A percentile compares a stretch with the other conserved stretches of the same genome.
phyloP scores from a whole-genome alignment of 2,888 invertebrate species.

The Drosophila yooni region DNA sequence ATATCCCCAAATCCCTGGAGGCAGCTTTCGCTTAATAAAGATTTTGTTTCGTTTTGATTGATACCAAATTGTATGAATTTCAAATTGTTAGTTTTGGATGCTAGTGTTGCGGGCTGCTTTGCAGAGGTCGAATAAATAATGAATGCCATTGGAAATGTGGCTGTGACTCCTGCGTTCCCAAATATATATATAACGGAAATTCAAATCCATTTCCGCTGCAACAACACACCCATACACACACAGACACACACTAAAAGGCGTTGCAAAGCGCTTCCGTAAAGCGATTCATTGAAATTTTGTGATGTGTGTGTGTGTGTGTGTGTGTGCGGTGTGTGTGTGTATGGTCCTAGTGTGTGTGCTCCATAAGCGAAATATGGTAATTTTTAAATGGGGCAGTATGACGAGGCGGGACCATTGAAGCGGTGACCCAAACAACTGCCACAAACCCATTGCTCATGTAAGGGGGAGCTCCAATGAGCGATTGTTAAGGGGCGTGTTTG shows the following conservation, averaged over 20 bases:
- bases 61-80: conserved; percentile 40
- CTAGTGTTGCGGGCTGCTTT: conserved; percentile 17
- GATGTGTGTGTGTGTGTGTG: conserved; percentile 5
- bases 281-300: conserved; percentile 49
- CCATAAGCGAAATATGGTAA: conserved; percentile 66
- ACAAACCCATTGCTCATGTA: conserved; percentile 68
- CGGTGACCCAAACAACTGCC: conserved; percentile 57
- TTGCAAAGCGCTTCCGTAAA: conserved; percentile 31
- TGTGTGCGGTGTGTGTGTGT: conserved; percentile 13
- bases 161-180: conserved; percentile 32
- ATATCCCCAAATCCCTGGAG: conserved; percentile 27
- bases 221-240: background rate
- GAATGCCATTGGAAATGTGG: conserved; percentile 45
- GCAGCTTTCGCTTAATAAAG: conserved; percentile 23
- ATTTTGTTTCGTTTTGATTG: conserved; percentile 39
- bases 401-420: conserved; percentile 8
- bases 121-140: conserved; percentile 53
- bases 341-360: conserved; percentile 13
- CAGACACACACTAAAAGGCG: background rate
- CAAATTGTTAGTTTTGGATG: conserved; percentile 22
- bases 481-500: conserved; percentile 51
- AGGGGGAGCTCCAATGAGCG: conserved; percentile 64
- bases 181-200: conserved; percentile 59
- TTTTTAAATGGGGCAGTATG: conserved; percentile 58
- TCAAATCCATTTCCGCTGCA: conserved; percentile 73